A percentile compares a stretch with the other conserved stretches of the same genome.
These are phyloP conservation scores for Morpho deidamia DNA, from an alignment of 2,888 invertebrate species.

Conservation along the genomic window DNA sequence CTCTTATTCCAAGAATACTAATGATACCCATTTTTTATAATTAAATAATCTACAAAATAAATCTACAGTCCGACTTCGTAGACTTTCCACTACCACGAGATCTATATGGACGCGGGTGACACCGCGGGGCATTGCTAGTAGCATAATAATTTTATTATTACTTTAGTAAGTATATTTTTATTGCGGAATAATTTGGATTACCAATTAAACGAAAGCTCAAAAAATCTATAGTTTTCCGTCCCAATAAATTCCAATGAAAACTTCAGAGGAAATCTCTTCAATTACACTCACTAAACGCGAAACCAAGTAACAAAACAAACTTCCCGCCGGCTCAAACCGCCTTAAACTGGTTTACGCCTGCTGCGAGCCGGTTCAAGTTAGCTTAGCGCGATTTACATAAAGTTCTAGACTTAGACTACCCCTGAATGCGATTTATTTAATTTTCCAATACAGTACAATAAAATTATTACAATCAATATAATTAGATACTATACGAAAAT, in stretches of 20 bases:
- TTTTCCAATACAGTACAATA: background rate
- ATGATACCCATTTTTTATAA: too few relatives aligned
- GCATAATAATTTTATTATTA: too few relatives aligned
- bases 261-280: constrained; percentile 27
- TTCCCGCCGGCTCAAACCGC: constrained; percentile 35
- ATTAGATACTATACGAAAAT: too few relatives aligned
- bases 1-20: too few relatives aligned
- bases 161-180: too few relatives aligned
- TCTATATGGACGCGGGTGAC: too few relatives aligned
- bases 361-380: constrained; percentile 32
- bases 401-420: constrained; percentile 28
- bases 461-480: too few relatives aligned
- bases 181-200: too few relatives aligned
- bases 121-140: too few relatives aligned
- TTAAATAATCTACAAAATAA: too few relatives aligned
- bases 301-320: constrained; percentile 42
- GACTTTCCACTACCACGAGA: too few relatives aligned
- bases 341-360: constrained; percentile 37
- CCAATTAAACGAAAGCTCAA: background rate
- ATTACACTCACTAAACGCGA: constrained; percentile 32
- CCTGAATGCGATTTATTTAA: constrained; percentile 25
- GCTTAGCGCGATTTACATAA: constrained; percentile 33
- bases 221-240: background rate
- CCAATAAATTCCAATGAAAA: background rate
- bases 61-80: too few relatives aligned